These are phyloP conservation scores for Sphecodes monilicornis DNA, from an alignment of 2,888 invertebrate genomes.

Conservation along the genomic window DNA sequence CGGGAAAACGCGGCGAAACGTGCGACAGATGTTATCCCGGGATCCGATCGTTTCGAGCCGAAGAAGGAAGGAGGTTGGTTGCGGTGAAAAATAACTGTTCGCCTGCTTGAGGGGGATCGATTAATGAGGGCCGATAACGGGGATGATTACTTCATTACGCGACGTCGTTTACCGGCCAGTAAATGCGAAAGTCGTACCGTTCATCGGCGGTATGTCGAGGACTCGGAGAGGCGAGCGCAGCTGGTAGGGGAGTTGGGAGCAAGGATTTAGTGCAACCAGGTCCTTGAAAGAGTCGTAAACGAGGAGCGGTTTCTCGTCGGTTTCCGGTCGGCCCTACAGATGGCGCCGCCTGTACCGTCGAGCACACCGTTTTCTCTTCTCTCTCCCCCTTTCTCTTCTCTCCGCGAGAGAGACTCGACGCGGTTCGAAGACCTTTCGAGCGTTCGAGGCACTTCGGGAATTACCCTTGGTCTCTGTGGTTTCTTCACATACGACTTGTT, in stretches of 20 bases:
- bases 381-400: not conserved
- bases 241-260: slow-evolving; percentile 43
- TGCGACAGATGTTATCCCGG: slow-evolving; percentile 34
- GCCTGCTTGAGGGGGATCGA: slow-evolving; percentile 55
- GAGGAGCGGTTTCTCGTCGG: slow-evolving; percentile 36
- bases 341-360: slow-evolving; percentile 65
- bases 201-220: slow-evolving; percentile 65
- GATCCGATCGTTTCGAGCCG: slow-evolving; percentile 29
- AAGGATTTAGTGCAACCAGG: slow-evolving; percentile 62
- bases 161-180: slow-evolving; percentile 54
- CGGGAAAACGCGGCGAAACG: slow-evolving; percentile 27
- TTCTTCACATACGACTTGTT: not conserved
- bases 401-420: not conserved
- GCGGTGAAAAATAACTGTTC: slow-evolving; percentile 32
- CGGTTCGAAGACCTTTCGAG: slow-evolving; percentile 60
- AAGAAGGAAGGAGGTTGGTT: not conserved
- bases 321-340: slow-evolving; percentile 62
- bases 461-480: slow-evolving; percentile 22
- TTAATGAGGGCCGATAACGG: slow-evolving; percentile 71
- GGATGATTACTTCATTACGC: slow-evolving; percentile 72
- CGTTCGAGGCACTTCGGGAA: slow-evolving; percentile 35
- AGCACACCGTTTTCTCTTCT: not conserved
- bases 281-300: slow-evolving; percentile 67
- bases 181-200: slow-evolving; percentile 67
- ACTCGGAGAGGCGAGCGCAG: slow-evolving; percentile 49